Evolutionary conservation across 1,140 invertebrate species (phyloP).

Genomic region (Anastrepha ludens): DNA sequence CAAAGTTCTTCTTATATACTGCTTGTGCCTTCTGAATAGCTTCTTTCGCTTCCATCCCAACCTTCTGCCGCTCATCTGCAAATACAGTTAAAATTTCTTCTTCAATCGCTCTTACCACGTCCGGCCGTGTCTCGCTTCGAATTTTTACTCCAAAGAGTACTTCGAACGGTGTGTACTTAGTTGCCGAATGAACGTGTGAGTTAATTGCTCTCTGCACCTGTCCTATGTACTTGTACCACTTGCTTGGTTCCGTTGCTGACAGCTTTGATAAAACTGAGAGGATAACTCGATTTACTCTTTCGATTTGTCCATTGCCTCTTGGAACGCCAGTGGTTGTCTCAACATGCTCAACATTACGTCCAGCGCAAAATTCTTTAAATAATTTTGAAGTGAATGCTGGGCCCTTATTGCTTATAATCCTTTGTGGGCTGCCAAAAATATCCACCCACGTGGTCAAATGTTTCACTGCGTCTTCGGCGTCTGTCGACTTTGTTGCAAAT

Average conservation of each 20-base stretch:
- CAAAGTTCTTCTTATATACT: too few relatives aligned
- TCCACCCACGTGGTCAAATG: background rate
- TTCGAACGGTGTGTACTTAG: background rate
- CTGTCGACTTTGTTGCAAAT: conserved; percentile 56
- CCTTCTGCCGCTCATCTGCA: too few relatives aligned
- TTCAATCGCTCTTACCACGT: conserved; percentile 60
- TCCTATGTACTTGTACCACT: background rate
- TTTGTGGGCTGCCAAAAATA: too few relatives aligned
- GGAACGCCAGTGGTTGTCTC: background rate
- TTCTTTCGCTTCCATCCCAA: too few relatives aligned
- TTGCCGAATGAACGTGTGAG: background rate
- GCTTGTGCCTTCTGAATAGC: too few relatives aligned
- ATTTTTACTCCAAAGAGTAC: background rate
- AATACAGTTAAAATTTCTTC: too few relatives aligned
- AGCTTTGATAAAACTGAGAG: background rate
- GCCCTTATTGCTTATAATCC: too few relatives aligned
- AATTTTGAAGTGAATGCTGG: too few relatives aligned
- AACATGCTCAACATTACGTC: too few relatives aligned
- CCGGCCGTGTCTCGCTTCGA: conserved; percentile 52
- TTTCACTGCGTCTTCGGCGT: conserved; percentile 62
- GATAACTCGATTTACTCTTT: background rate
- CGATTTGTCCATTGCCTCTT: conserved; percentile 6
- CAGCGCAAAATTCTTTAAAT: too few relatives aligned
- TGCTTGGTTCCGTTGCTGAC: background rate
- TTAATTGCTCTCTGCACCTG: background rate